Evolutionary conservation across 2,888 invertebrate species (phyloP), one percentile per base, ranked within the genome.

Genomic region (Dicroscelio sp.): DNA sequence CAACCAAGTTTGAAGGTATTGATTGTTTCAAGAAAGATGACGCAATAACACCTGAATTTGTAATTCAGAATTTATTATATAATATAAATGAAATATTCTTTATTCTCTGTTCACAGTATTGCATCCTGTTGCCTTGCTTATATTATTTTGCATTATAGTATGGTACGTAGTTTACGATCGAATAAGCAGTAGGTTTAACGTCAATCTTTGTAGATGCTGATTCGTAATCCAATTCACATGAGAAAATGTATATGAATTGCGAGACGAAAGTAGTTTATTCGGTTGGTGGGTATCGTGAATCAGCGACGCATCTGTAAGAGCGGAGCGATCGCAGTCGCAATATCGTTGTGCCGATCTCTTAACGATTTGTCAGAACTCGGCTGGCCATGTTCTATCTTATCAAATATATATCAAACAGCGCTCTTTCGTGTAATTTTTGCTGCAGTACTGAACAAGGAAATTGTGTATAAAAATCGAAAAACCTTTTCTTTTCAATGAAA

Each of bases 391-490:
- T 96, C 95, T 95, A 95, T 94, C 96, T 96, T 96, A 96, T 96
- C 96, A 96, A 96, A 96, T 96, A 96, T 96, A 96, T 96, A 96
- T 96, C 96, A 95, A 96, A 96, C 95, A 96, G 94, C 93, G 95
- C 95, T 96, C 95, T 95, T 95, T 94, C 96, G 94, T 96, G 95
- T 96, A 95, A 95, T 96, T 95, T 89, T 89, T 89, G 80, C 86
- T 84, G 73, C 73, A 86, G 65, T 69, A 58, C 79, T 58, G 86
- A 38, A 84, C 84, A 86, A 91, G 89, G 86, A 84, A 86, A 88
- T 86, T 91, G 79, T 84, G 78, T 73, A 48, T 60, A 86, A 88
- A 91, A 91, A 90, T 89, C 78, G 71, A 63, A 83, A 14, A 82
- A 79, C 67, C 84, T 73, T 73, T 88, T 88, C 83, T 71, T 83